Evolutionary conservation across 2,113 vertebrate genomes (phyloP).

Genomic region (Rhegmatorhina hoffmannsi): DNA sequence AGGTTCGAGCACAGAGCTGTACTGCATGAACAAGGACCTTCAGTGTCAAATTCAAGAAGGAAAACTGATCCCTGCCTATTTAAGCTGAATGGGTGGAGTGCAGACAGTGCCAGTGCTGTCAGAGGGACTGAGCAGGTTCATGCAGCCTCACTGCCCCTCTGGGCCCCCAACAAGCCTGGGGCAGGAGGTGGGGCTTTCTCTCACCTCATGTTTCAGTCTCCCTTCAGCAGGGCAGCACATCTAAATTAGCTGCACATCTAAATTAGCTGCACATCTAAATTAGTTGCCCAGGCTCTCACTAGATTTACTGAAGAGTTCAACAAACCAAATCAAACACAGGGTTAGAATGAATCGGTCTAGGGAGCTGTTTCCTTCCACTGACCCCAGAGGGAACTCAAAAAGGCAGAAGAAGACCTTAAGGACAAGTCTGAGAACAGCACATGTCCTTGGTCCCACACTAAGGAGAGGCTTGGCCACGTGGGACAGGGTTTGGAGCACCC

Average conservation of each 20-base stretch:
- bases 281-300: not conserved
- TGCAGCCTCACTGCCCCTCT: not conserved
- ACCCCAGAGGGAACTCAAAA: not conserved
- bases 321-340: not conserved
- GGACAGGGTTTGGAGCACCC: not conserved
- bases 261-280: not conserved
- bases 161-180: not conserved
- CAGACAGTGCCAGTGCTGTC: not conserved
- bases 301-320: not conserved
- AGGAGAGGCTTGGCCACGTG: not conserved
- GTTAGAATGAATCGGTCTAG: not conserved
- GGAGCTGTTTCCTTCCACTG: not conserved
- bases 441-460: not conserved
- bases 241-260: not conserved
- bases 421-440: not conserved
- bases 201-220: not conserved
- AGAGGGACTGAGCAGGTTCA: not conserved
- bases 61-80: slow-evolving; percentile 12
- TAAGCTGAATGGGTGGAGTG: not conserved
- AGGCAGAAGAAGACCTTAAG: not conserved
- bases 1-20: not conserved
- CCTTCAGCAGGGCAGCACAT: not conserved
- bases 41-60: not conserved
- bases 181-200: not conserved
- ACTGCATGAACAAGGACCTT: not conserved